Evolutionary conservation across 1,140 invertebrate species (phyloP), one percentile per base, ranked within the genome.

Genomic region (Scaptomyza pallida): DNA sequence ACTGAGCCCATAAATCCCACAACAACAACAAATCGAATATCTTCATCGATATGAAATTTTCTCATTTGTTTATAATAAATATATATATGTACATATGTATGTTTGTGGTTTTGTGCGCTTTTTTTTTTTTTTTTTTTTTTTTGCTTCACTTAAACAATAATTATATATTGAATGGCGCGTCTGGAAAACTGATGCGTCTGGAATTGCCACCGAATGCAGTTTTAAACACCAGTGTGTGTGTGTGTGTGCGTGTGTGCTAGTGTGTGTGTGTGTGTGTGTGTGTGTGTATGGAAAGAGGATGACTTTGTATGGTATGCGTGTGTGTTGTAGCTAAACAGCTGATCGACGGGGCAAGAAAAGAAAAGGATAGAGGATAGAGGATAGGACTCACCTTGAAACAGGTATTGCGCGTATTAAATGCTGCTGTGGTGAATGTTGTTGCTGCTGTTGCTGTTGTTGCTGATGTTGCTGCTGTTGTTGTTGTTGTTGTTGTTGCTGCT

Each of bases 401-500:
- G 89, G 89, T 78, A 91, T 91, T 13, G 89, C 86, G 30, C 89
- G 78, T 43, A 90, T 90, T 75, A 89, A 78, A 85, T 90, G 89
- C 73, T 89, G 86, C 17, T 89, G 85, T 41, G 85, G 78, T 75
- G 78, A 77, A 79, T 85, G 85, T 67, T 89, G 85, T 17, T 79
- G 77, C 26, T 69, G 74, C 3, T 64, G 45, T 0, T 76, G 62
- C 5, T 72, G 70, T 10, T 78, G 71, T 6, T 63, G 68, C 2
- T 77, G 78, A 0, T 75, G 78, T 0, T 77, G 77, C 0, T 73
- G 65, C 0, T 80, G 67, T 0, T 74, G 74, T 0, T 82, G 60
- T 0, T 79, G 72, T 0, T 74, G 60, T 0, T 88, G 74, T 2
- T 85, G 81, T 50, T 85, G 77, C 44, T 88, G 82, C 41, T 79